phyloP scores from a whole-genome alignment of 1,140 invertebrate species.

The Nilaparvata lugens region DNA sequence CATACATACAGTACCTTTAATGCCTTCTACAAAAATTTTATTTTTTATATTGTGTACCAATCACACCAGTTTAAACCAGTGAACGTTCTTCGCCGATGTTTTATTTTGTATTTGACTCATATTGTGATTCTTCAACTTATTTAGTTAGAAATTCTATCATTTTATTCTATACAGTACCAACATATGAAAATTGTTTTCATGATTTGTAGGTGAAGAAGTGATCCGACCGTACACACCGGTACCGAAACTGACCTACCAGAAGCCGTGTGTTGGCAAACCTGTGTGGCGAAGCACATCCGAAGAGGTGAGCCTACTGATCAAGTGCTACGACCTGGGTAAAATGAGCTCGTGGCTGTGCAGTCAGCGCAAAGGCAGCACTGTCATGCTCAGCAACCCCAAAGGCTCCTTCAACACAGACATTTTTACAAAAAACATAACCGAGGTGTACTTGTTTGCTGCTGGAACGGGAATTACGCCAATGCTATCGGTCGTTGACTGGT shows the following conservation, averaged over 20 bases:
- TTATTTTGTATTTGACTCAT: too few relatives aligned
- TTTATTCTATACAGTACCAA: too few relatives aligned
- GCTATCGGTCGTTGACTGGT: slow-evolving; percentile 47
- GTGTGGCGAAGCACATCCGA: slow-evolving; percentile 29
- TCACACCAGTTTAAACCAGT: too few relatives aligned
- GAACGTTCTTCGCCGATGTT: too few relatives aligned
- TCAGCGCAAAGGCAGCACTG: slow-evolving; percentile 40
- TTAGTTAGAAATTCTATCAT: too few relatives aligned
- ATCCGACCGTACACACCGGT: slow-evolving; percentile 78
- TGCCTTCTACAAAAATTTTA: too few relatives aligned
- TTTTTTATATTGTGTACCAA: too few relatives aligned
- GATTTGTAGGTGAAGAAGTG: slow-evolving; percentile 44
- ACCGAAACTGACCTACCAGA: slow-evolving; percentile 28
- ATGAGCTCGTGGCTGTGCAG: slow-evolving; percentile 56
- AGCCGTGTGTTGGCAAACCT: slow-evolving; percentile 26
- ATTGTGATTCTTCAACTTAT: too few relatives aligned
- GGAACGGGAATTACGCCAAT: slow-evolving; percentile 86
- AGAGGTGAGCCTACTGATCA: slow-evolving; percentile 60
- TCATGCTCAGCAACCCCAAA: slow-evolving; percentile 52
- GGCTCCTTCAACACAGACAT: slow-evolving; percentile 43
- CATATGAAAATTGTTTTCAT: too few relatives aligned
- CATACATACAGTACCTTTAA: too few relatives aligned
- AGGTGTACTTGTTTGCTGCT: slow-evolving; percentile 67
- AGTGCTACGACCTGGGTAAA: slow-evolving; percentile 60
- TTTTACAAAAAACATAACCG: slow-evolving; percentile 41